Evolutionary conservation across 2,888 invertebrate genomes (phyloP).

Genomic region (Macaria notata): DNA sequence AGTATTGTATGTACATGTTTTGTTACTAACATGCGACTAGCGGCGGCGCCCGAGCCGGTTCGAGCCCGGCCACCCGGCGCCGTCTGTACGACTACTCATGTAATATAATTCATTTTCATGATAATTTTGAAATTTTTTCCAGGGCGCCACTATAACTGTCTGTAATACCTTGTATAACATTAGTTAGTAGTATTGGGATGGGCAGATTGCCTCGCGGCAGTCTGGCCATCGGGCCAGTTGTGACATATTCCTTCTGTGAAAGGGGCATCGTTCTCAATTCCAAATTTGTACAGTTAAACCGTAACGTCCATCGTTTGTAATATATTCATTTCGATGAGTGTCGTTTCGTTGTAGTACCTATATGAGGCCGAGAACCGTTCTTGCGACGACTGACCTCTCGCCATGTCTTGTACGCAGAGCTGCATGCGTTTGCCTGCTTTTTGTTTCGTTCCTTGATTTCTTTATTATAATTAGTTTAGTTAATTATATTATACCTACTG

Average conservation of each 20-base stretch:
- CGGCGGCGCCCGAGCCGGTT: conserved; percentile 66
- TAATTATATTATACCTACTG: conserved; percentile 53
- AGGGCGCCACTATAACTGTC: conserved; percentile 70
- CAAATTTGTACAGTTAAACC: conserved; percentile 76
- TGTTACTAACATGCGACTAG: conserved; percentile 79
- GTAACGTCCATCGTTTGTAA: conserved; percentile 82
- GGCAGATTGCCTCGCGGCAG: conserved; percentile 74
- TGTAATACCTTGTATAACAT: conserved; percentile 60
- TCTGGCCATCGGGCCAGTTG: conserved; percentile 84
- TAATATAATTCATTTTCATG: conserved; percentile 64
- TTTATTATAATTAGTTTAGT: conserved; percentile 81
- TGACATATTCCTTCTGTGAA: conserved; percentile 94
- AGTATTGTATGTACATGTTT: conserved; percentile 81
- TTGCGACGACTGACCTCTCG: conserved; percentile 87
- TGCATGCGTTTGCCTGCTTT: conserved; percentile 89
- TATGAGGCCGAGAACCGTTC: conserved; percentile 81
- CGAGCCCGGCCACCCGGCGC: conserved; percentile 49
- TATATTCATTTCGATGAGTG: conserved; percentile 85
- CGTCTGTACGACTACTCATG: conserved; percentile 76
- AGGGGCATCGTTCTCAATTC: conserved; percentile 90
- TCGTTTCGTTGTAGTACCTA: conserved; percentile 85
- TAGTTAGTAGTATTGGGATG: conserved; percentile 67
- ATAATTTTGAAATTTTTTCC: conserved; percentile 80
- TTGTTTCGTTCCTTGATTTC: conserved; percentile 81
- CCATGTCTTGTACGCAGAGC: conserved; percentile 84